Percentiles rank a stretch among this genome's conserved stretches.
phyloP scores from a whole-genome alignment of 2,113 vertebrate genomes.

The Ictalurus furcatus region DNA sequence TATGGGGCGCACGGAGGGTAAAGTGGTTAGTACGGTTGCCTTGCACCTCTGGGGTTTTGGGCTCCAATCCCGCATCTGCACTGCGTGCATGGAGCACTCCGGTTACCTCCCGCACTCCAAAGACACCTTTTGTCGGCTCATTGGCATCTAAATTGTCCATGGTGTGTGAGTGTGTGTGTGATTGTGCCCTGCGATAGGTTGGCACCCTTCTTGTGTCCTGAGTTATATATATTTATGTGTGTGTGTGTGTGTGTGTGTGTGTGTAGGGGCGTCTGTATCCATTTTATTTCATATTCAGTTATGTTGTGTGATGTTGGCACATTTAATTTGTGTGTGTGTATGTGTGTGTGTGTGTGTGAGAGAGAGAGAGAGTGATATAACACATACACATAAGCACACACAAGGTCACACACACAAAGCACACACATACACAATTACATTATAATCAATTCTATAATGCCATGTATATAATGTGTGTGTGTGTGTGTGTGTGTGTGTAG shows the following conservation, averaged over 20 bases:
- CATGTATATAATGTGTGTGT: neutral
- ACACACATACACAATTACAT: neutral
- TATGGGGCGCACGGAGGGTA: too few relatives aligned
- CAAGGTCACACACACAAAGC: neutral
- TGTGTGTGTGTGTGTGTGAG: slow-evolving; percentile 19
- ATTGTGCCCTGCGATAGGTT: too few relatives aligned
- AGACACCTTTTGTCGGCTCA: too few relatives aligned
- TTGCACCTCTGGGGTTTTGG: too few relatives aligned
- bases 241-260: slow-evolving; percentile 61
- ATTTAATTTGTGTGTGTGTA: neutral
- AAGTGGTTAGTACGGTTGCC: too few relatives aligned
- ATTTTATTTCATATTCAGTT: too few relatives aligned
- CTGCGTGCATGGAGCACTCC: too few relatives aligned
- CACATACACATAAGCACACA: neutral
- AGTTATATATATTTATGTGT: too few relatives aligned
- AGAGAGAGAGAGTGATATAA: neutral
- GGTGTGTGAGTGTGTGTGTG: neutral
- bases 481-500: slow-evolving; percentile 52
- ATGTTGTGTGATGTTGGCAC: neutral
- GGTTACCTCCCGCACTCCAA: too few relatives aligned
- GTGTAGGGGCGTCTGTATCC: neutral
- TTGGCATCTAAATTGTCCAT: too few relatives aligned
- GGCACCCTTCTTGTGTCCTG: too few relatives aligned
- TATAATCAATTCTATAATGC: neutral
- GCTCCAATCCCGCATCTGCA: too few relatives aligned